Evolutionary conservation across 2,113 vertebrate species (phyloP).

Genomic region (Xenotilapia longispinis): DNA sequence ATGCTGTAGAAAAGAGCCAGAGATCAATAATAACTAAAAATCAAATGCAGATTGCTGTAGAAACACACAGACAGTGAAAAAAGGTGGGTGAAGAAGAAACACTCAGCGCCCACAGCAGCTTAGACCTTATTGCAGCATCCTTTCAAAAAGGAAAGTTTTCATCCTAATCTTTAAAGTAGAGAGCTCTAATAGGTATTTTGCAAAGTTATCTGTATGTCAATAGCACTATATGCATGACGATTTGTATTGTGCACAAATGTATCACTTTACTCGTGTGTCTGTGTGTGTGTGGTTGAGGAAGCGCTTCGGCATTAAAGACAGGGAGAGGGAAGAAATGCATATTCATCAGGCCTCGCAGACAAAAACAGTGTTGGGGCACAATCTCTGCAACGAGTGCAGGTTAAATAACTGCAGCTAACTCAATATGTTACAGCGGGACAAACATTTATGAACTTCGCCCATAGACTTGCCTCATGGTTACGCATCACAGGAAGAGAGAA

Average conservation of each 20-base stretch:
- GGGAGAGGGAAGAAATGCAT: conserved; percentile 11
- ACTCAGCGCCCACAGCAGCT: background rate
- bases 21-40: background rate
- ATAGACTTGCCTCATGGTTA: background rate
- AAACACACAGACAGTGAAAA: background rate
- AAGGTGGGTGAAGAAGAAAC: background rate
- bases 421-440: background rate
- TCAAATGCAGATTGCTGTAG: background rate
- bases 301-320: background rate
- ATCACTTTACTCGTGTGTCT: background rate
- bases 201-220: background rate
- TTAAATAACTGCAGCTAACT: conserved; percentile 1
- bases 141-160: background rate
- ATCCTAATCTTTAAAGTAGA: background rate
- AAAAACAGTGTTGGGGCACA: conserved; percentile 12
- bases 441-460: background rate
- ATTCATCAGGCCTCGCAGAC: conserved; percentile 50
- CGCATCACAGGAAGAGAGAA: background rate
- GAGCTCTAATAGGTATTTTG: background rate
- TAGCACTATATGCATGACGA: background rate
- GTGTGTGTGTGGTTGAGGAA: background rate
- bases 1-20: background rate
- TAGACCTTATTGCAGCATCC: background rate
- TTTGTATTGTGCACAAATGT: background rate
- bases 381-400: background rate